Evolutionary conservation across 1,140 invertebrate genomes (phyloP), one percentile per base, ranked within the genome.

Genomic region (Nasonia longicornis): DNA sequence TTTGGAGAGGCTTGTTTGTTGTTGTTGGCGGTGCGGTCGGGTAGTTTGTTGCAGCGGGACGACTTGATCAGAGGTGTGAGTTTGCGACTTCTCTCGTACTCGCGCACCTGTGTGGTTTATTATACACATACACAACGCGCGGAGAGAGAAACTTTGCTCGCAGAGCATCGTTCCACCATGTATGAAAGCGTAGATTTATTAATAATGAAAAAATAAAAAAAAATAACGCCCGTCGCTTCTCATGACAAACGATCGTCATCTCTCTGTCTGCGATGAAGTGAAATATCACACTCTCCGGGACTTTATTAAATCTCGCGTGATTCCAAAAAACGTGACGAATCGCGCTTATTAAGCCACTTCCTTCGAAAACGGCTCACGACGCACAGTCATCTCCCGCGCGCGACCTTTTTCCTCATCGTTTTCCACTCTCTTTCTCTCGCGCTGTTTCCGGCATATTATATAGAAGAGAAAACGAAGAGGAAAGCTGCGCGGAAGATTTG

Each of bases 331-430:
- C 14, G 16, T 70, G 31, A 70, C 69, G 69, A 70, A 70, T 70
- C 69, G 69, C 20, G 10, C 16, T 70, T 70, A 70, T 70, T 38
- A 70, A 70, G 31, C 22, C 73, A 8, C 35, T 74, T 48, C 48
- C 22, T 10, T 16, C 48, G 52, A 26, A 74, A 52, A 16, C 72
- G 12, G n/a, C 63, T 7, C 31, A 64, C 10, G 52, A 76, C 74
- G 52, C 16, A 16, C 31, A 64, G 73, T 75, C 52, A 35, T 75
- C 26, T 48, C 20, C 35, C 38, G 22, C 72, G 1, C 31, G 31
- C 31, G 35, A 16, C 16, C 63, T 26, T 8, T 67, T 10, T n/a
- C 75, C 67, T 29, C 22, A 8, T 77, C 38, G 10, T 22, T 31
- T 29, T 48, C 64, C n/a, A 48, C 64, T 67, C 64, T n/a, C 20